Evolutionary conservation across 2,888 invertebrate genomes (phyloP).

Genomic region (Rhorus exstirpatorius): DNA sequence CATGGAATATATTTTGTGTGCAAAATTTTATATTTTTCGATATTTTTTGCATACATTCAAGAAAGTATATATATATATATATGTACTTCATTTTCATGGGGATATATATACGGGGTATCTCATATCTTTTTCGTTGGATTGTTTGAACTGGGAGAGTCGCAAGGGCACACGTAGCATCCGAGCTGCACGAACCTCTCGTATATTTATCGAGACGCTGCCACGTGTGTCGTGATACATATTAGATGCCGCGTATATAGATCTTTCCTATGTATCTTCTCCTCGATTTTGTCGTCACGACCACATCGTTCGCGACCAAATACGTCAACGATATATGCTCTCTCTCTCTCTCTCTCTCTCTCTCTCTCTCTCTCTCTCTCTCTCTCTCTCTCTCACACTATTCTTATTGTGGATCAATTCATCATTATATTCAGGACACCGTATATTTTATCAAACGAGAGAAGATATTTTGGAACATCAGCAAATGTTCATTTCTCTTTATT

Average conservation of each 20-base stretch:
- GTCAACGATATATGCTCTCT: slow-evolving; percentile 10
- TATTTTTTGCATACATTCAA: too few relatives aligned
- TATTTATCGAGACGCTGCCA: not conserved
- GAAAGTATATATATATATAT: too few relatives aligned
- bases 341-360: not conserved
- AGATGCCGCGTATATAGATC: not conserved
- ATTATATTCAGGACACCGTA: slow-evolving; percentile 14
- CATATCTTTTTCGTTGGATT: slow-evolving; percentile 6
- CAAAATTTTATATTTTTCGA: too few relatives aligned
- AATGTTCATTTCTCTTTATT: slow-evolving; percentile 28
- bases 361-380: not conserved
- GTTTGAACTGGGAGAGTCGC: not conserved
- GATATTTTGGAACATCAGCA: slow-evolving; percentile 22
- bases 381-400: not conserved
- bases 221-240: not conserved
- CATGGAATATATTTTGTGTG: too few relatives aligned
- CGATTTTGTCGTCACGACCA: not conserved
- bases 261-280: slow-evolving; percentile 3
- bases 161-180: not conserved
- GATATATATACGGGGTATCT: too few relatives aligned
- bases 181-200: not conserved
- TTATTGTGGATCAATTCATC: slow-evolving; percentile 8
- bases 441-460: slow-evolving; percentile 20
- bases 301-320: not conserved
- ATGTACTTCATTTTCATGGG: too few relatives aligned